Evolutionary conservation across 2,113 vertebrate species (phyloP).

Genomic region (Vombatus ursinus): DNA sequence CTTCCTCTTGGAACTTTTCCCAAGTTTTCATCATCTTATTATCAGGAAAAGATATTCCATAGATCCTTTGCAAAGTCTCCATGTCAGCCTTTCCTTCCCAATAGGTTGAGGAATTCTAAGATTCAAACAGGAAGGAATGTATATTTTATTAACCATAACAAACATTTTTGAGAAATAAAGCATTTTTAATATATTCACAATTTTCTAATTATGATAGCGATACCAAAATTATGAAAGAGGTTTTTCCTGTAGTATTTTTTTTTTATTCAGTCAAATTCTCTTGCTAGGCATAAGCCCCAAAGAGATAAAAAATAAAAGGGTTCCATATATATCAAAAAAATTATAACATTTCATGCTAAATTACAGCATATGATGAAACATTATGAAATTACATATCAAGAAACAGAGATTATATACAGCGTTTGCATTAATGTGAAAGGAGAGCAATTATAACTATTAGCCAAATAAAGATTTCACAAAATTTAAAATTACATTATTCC

Average conservation of each 20-base stretch:
- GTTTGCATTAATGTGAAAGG: conserved; percentile 5
- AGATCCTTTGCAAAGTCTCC: conserved; percentile 87
- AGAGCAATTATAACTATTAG: conserved; percentile 1
- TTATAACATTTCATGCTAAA: conserved; percentile 25
- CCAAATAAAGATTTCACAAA: conserved; percentile 9
- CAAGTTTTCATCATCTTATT: conserved; percentile 84
- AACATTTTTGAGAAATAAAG: neutral
- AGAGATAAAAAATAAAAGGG: neutral
- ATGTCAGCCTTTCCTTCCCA: conserved; percentile 87
- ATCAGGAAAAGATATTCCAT: conserved; percentile 88
- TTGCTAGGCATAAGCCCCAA: neutral
- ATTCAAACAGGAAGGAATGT: neutral
- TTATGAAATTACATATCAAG: rapidly evolving
- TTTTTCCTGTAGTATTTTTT: neutral
- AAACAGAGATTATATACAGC: neutral
- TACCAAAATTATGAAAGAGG: neutral
- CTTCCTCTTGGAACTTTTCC: conserved; percentile 86
- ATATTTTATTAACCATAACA: neutral
- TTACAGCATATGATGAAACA: neutral
- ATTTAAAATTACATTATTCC: conserved; percentile 24
- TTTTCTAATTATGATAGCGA: conserved; percentile 35
- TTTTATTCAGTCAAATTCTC: neutral
- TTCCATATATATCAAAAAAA: neutral
- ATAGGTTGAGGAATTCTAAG: conserved; percentile 85
- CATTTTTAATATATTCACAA: neutral